Evolutionary conservation across 2,113 vertebrate genomes (phyloP).

Genomic region (Chascanopsetta lugubris): DNA sequence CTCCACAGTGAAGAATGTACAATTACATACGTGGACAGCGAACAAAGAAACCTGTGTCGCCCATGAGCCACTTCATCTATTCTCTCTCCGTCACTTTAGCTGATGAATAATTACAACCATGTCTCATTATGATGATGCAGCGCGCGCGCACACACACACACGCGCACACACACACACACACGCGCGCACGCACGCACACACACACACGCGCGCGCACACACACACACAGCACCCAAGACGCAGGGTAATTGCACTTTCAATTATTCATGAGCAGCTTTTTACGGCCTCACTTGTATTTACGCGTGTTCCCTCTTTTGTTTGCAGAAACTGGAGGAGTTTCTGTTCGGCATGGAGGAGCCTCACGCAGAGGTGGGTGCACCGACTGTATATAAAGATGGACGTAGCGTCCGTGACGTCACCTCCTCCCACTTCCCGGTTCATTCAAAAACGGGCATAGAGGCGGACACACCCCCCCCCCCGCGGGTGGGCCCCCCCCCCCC

Average conservation of each 20-base stretch:
- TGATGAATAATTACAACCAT: conserved; percentile 74
- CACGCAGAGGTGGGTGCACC: conserved; percentile 74
- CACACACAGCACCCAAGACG: conserved; percentile 55
- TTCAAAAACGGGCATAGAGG: no score
- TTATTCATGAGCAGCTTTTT: conserved; percentile 72
- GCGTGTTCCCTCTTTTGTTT: conserved; percentile 61
- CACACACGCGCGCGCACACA: no score
- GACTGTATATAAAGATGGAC: no score
- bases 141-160: no score
- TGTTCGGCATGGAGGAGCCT: conserved; percentile 82
- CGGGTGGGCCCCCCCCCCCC: no score
- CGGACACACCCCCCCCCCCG: no score
- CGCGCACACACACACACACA: no score
- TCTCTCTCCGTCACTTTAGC: conserved; percentile 64
- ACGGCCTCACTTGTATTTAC: conserved; percentile 64
- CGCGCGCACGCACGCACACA: no score
- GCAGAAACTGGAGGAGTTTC: conserved; percentile 83
- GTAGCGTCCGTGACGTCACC: no score
- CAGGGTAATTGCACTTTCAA: conserved; percentile 73
- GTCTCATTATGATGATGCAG: conserved; percentile 63
- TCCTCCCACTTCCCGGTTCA: no score
- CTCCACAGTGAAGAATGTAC: conserved; percentile 56
- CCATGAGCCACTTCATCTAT: conserved; percentile 63
- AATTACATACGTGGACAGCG: conserved; percentile 60
- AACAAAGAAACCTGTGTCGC: conserved; percentile 65